Percentiles rank a stretch among this genome's conserved stretches.
Conservation (phyloP, 2,888 invertebrate species). For the Athalia cordata region DNA sequence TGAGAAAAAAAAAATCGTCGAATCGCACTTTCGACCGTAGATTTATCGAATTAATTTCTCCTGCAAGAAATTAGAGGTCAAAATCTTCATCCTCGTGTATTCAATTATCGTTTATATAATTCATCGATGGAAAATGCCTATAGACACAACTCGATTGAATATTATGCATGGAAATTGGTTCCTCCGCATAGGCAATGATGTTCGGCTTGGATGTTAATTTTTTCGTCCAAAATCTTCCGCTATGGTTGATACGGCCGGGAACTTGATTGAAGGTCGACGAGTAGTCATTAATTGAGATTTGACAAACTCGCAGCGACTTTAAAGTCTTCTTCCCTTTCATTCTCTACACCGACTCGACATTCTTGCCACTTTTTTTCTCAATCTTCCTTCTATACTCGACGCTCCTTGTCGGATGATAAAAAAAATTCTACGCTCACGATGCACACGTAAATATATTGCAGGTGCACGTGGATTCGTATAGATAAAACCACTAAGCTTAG, state of each 20-base stretch:
- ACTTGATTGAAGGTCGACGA: not conserved
- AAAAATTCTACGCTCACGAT: too few relatives aligned
- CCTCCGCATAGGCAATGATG: not conserved
- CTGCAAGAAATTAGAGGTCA: too few relatives aligned
- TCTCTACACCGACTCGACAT: not conserved
- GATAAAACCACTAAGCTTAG: too few relatives aligned
- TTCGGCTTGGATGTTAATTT: slow-evolving; percentile 35
- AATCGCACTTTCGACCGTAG: too few relatives aligned
- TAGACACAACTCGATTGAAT: slow-evolving; percentile 47
- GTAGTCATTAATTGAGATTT: slow-evolving; percentile 27
- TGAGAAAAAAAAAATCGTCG: too few relatives aligned
- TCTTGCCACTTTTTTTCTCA: not conserved
- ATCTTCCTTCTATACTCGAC: not conserved
- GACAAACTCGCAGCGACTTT: slow-evolving; percentile 20
- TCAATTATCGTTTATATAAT: too few relatives aligned
- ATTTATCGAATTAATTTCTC: too few relatives aligned
- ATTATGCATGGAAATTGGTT: slow-evolving; percentile 42
- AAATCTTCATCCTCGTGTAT: too few relatives aligned
- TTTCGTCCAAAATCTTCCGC: slow-evolving; percentile 37
- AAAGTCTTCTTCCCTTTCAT: not conserved
- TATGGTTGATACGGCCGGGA: slow-evolving; percentile 1
- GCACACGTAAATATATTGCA: too few relatives aligned
- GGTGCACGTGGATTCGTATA: too few relatives aligned
- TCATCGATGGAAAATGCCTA: slow-evolving; percentile 20
- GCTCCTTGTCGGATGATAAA: not conserved